A percentile compares a stretch with the other conserved stretches of the same genome.
These are phyloP conservation scores for Saccostrea cuccullata DNA, from an alignment of 1,140 invertebrate genomes.

Conservation along the genomic window DNA sequence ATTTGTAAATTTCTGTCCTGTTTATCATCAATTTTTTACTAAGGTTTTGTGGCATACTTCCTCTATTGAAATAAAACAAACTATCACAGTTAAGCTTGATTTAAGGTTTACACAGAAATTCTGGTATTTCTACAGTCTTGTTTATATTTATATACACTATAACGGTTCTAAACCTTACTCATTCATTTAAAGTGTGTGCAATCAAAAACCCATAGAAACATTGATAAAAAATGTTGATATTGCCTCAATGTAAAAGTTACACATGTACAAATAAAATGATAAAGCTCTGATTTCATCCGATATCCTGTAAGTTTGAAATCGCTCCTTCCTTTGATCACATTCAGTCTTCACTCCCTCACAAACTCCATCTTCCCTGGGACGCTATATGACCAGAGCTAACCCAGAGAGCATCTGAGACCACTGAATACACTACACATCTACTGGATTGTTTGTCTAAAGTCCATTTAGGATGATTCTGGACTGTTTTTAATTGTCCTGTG, in stretches of 20 bases:
- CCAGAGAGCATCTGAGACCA: neutral
- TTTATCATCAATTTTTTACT: neutral
- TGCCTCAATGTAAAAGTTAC: neutral
- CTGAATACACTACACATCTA: neutral
- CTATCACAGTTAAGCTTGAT: constrained; percentile 25
- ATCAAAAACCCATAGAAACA: no score
- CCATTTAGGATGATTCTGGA: neutral
- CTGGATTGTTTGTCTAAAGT: neutral
- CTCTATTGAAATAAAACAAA: neutral
- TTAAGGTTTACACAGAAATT: neutral
- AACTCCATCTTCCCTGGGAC: neutral
- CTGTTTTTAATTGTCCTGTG: neutral
- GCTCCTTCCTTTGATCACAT: neutral
- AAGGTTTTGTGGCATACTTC: neutral
- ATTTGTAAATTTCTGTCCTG: neutral
- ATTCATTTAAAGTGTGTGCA: no score
- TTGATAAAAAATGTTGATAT: neutral
- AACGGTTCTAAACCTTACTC: no score
- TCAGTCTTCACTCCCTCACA: neutral
- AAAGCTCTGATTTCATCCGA: neutral
- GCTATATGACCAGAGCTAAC: neutral
- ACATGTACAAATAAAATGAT: neutral
- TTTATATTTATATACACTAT: neutral
- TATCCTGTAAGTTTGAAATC: neutral
- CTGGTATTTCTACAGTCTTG: neutral